phyloP scores from a whole-genome alignment of 2,888 invertebrate species.

The Monochamus alternatus region DNA sequence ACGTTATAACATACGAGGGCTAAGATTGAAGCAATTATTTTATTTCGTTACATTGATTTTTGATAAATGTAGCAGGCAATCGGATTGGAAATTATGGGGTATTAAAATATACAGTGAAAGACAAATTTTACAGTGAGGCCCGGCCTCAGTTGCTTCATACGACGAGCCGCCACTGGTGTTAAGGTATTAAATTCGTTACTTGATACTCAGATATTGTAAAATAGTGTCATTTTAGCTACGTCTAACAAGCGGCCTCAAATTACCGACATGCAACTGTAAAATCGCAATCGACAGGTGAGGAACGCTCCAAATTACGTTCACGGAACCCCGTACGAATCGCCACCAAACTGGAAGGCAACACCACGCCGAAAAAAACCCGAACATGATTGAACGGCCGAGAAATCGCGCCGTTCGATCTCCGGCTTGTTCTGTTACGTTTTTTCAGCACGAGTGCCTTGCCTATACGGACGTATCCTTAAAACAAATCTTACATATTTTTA shows the following conservation, averaged over 20 bases:
- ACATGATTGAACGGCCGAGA: slow-evolving; percentile 34
- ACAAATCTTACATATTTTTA: slow-evolving; percentile 53
- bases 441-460: slow-evolving; percentile 31
- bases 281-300: slow-evolving; percentile 4
- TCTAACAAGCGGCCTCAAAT: not conserved
- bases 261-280: not conserved
- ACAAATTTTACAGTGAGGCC: too few relatives aligned
- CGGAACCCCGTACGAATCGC: not conserved
- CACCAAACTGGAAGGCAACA: slow-evolving; percentile 46
- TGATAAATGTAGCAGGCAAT: too few relatives aligned
- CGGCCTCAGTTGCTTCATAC: too few relatives aligned
- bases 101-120: too few relatives aligned
- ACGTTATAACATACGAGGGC: too few relatives aligned
- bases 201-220: too few relatives aligned
- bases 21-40: too few relatives aligned
- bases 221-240: not conserved
- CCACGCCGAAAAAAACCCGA: slow-evolving; percentile 52
- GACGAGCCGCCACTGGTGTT: too few relatives aligned
- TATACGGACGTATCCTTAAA: slow-evolving; percentile 46
- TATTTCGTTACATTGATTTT: too few relatives aligned
- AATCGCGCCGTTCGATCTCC: slow-evolving; percentile 19
- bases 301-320: not conserved
- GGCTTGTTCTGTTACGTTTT: slow-evolving; percentile 29
- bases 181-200: too few relatives aligned
- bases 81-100: too few relatives aligned